These are phyloP conservation scores for Psilopsiagon aymara DNA, from an alignment of 2,113 vertebrate species.

Conservation along the genomic window DNA sequence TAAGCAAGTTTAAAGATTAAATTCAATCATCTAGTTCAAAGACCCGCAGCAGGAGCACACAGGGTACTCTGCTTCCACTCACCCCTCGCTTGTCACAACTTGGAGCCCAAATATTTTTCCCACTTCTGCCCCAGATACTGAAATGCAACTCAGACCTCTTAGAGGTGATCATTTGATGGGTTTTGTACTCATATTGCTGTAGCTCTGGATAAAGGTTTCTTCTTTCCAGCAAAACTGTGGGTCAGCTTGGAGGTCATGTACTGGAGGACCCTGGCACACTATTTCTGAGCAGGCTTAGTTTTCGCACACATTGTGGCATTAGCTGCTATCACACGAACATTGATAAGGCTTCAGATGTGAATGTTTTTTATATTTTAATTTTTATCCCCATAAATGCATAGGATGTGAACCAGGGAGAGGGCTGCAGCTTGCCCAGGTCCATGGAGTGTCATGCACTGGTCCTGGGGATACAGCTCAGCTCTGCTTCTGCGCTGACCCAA, in stretches of 20 bases:
- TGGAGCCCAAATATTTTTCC: background rate
- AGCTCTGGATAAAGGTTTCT: background rate
- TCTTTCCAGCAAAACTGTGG: background rate
- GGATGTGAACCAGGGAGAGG: background rate
- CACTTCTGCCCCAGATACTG: background rate
- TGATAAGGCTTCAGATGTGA: background rate
- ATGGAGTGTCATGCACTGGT: fast-evolving
- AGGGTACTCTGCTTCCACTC: background rate
- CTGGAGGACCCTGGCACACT: background rate
- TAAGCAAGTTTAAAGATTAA: background rate
- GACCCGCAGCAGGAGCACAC: background rate
- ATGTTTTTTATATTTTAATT: background rate
- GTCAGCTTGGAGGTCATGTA: background rate
- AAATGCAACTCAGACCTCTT: background rate
- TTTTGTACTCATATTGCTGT: background rate
- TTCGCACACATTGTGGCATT: background rate
- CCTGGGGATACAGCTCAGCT: background rate
- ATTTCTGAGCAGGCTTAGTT: background rate
- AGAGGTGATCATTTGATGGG: background rate
- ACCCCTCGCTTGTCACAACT: fast-evolving
- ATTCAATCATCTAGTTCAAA: background rate
- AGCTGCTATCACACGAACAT: background rate
- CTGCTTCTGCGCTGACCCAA: fast-evolving
- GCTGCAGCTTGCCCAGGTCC: background rate
- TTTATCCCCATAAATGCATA: background rate